Evolutionary conservation across 2,113 vertebrate species (phyloP).

Genomic region (Datnioides undecimradiatus): DNA sequence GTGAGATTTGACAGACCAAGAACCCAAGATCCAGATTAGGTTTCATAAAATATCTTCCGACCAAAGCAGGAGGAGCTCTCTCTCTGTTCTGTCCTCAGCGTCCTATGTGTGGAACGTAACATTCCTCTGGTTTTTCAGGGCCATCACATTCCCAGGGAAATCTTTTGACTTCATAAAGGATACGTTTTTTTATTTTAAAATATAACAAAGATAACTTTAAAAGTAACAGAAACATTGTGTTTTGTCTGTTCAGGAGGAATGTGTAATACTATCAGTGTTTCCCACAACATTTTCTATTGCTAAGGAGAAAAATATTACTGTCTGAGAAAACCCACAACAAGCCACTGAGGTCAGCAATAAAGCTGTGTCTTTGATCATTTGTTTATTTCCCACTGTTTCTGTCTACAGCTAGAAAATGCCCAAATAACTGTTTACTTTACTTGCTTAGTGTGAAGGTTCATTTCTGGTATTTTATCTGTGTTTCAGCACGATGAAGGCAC

Average conservation of each 20-base stretch:
- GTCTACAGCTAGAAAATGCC: not conserved
- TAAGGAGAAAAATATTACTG: no score
- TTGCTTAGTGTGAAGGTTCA: not conserved
- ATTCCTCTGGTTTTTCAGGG: slow-evolving; percentile 32
- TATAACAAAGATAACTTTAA: slow-evolving; percentile 19
- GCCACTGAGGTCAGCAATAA: slow-evolving; percentile 3
- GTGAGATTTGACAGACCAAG: not conserved
- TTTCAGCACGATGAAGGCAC: slow-evolving; percentile 84
- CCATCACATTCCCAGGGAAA: not conserved
- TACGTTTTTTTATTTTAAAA: not conserved
- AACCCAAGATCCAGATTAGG: not conserved
- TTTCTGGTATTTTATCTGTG: not conserved
- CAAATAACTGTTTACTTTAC: not conserved
- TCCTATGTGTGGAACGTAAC: not conserved
- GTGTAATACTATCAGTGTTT: not conserved
- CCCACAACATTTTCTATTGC: not conserved
- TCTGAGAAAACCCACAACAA: not conserved
- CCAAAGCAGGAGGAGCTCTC: not conserved
- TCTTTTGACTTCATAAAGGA: slow-evolving; percentile 7
- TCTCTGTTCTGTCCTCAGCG: slow-evolving; percentile 16
- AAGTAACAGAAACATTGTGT: not conserved
- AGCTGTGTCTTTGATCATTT: not conserved
- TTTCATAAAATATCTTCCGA: not conserved
- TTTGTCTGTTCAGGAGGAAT: not conserved
- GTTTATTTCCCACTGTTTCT: slow-evolving; percentile 8